Evolutionary conservation across 2,797 vertebrate genomes (phyloP).

Genomic region (Crenuchus spilurus): DNA sequence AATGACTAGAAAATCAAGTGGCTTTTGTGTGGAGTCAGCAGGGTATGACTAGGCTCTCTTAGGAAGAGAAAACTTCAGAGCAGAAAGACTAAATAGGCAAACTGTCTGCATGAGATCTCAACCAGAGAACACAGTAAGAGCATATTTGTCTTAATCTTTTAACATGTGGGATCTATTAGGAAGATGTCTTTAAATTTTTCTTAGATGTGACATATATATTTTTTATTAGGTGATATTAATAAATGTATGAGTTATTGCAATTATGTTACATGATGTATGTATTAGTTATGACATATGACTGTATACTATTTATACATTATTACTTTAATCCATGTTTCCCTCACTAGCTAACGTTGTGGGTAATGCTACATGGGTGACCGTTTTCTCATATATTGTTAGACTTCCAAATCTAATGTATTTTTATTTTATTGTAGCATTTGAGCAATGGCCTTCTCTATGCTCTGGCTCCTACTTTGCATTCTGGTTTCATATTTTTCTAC

Average conservation of each 20-base stretch:
- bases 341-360: too few species aligned
- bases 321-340: too few species aligned
- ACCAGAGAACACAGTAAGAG: constrained; percentile 28
- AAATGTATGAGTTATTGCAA: too few species aligned
- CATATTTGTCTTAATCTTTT: not conserved
- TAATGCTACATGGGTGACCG: too few species aligned
- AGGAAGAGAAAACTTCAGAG: constrained; percentile 35
- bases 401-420: not conserved
- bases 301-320: too few species aligned
- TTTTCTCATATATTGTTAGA: not conserved
- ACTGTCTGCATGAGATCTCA: not conserved
- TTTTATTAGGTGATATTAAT: not conserved
- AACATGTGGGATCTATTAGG: too few species aligned
- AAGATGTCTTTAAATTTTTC: too few species aligned
- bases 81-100: constrained; percentile 28
- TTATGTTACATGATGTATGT: too few species aligned
- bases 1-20: constrained; percentile 49
- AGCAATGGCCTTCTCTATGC: constrained; percentile 14
- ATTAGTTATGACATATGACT: too few species aligned
- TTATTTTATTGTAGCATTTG: constrained; percentile 2
- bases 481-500: constrained; percentile 15
- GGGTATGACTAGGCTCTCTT: constrained; percentile 47
- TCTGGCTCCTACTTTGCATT: constrained; percentile 22
- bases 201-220: not conserved
- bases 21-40: constrained; percentile 45